These are phyloP conservation scores for Elephantulus edwardii DNA, from an alignment of 2,113 vertebrate genomes.

Conservation along the genomic window DNA sequence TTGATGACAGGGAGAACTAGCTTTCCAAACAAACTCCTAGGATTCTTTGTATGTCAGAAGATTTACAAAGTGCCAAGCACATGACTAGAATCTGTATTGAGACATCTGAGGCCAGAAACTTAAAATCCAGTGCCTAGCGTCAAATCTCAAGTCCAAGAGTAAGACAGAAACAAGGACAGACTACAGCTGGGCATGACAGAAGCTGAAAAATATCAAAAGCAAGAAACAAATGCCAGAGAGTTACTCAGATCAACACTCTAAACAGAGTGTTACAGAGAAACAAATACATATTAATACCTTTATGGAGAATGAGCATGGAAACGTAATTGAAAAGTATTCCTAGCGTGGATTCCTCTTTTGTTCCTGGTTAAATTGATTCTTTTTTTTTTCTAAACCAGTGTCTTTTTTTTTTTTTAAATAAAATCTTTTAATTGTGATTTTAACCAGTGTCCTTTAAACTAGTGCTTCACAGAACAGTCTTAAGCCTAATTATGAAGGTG, in stretches of 20 bases:
- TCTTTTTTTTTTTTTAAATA: background rate
- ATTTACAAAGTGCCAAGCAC: background rate
- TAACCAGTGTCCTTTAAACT: too few relatives aligned
- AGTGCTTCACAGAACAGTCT: background rate
- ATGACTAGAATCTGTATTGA: slow-evolving; percentile 9
- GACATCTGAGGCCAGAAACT: background rate
- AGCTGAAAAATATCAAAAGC: background rate
- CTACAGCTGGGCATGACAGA: background rate
- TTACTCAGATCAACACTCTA: background rate
- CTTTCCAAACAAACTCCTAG: slow-evolving; percentile 14
- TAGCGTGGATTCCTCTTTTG: background rate
- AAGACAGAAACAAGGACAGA: slow-evolving; percentile 6
- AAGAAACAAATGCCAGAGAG: background rate
- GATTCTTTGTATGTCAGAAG: slow-evolving; percentile 31
- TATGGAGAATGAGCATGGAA: background rate
- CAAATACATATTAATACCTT: background rate
- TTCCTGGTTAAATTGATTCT: background rate
- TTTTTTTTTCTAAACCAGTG: background rate
- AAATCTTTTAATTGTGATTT: background rate
- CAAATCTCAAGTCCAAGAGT: background rate
- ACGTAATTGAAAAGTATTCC: background rate
- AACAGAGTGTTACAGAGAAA: background rate
- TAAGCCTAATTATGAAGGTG: too few relatives aligned
- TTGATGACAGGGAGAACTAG: slow-evolving; percentile 32
- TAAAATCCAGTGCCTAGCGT: background rate